A percentile compares a stretch with the other conserved stretches of the same genome.
Evolutionary conservation across 2,113 vertebrate genomes (phyloP).

Genomic region (Spheniscus mendiculus): DNA sequence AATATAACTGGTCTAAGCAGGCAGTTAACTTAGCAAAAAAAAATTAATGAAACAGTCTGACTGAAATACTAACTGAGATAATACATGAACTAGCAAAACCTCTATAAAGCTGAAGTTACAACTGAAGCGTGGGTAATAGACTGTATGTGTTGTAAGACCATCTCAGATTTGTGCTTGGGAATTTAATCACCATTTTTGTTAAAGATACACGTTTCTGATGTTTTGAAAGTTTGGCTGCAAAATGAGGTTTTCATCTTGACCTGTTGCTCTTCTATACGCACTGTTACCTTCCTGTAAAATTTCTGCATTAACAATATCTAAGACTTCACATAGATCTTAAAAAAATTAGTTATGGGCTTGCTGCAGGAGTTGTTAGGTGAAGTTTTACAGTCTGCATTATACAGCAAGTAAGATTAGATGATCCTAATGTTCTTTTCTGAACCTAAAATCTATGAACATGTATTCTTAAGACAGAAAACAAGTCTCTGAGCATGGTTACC

Average conservation of each 20-base stretch:
- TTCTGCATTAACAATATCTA: neutral
- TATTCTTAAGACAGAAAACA: neutral
- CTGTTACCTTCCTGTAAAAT: neutral
- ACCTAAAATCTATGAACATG: neutral
- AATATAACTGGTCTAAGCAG: neutral
- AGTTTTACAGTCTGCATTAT: neutral
- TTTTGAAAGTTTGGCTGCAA: neutral
- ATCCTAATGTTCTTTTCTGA: neutral
- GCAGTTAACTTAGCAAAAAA: neutral
- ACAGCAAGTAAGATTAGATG: neutral
- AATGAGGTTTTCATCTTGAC: neutral
- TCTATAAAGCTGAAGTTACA: neutral
- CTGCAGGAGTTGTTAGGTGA: neutral
- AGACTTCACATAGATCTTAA: neutral
- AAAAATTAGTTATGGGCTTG: neutral
- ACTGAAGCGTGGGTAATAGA: neutral
- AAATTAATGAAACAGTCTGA: neutral
- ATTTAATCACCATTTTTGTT: neutral
- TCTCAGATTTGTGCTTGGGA: neutral
- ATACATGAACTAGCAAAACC: neutral
- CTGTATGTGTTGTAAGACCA: neutral
- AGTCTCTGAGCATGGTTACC: neutral
- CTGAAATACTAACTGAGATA: neutral
- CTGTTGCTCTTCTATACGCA: neutral
- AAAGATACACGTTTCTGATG: accelerated